phyloP scores from a whole-genome alignment of 1,140 invertebrate genomes.

The Lordiphosa mommai region DNA sequence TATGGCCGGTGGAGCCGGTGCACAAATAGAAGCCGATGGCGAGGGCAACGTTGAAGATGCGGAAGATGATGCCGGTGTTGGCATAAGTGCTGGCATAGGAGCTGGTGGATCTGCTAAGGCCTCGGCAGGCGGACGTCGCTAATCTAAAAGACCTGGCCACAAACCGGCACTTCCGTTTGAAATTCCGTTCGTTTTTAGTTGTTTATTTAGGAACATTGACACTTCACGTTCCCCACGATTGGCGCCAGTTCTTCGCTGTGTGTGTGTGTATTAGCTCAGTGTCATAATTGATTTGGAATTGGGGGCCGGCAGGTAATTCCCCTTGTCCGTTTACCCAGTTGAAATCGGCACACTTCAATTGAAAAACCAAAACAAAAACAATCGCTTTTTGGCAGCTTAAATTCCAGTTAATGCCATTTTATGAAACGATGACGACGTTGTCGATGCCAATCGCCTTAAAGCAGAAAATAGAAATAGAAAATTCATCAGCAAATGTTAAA shows the following conservation, averaged over 20 bases:
- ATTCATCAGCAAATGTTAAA: conserved; percentile 61
- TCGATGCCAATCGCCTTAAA: conserved; percentile 21
- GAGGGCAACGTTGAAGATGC: conserved; percentile 18
- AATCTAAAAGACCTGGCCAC: too few relatives aligned
- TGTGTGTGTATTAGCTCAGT: too few relatives aligned
- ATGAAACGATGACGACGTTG: conserved; percentile 32
- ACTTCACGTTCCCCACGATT: conserved; percentile 4
- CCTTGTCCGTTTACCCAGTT: too few relatives aligned
- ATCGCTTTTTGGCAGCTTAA: conserved; percentile 45
- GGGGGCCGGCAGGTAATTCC: conserved; percentile 2
- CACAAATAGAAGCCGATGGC: conserved; percentile 16
- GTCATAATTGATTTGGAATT: conserved; percentile 43
- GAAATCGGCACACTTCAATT: conserved; percentile 53
- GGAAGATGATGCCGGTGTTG: conserved; percentile 19
- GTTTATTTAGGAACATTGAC: conserved; percentile 11
- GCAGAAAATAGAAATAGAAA: conserved; percentile 52
- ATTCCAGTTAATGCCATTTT: conserved; percentile 60
- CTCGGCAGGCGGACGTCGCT: conserved; percentile 3
- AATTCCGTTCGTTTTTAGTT: conserved; percentile 10
- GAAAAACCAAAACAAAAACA: conserved; percentile 4
- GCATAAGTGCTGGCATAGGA: conserved; percentile 9
- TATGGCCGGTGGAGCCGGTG: conserved; percentile 10
- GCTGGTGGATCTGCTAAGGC: conserved; percentile 2
- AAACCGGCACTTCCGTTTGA: conserved; percentile 19
- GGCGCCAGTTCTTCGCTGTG: conserved; percentile 25